Base-by-base conservation (phyloP, 2,888 invertebrate genomes). In the Drepana falcataria region DNA sequence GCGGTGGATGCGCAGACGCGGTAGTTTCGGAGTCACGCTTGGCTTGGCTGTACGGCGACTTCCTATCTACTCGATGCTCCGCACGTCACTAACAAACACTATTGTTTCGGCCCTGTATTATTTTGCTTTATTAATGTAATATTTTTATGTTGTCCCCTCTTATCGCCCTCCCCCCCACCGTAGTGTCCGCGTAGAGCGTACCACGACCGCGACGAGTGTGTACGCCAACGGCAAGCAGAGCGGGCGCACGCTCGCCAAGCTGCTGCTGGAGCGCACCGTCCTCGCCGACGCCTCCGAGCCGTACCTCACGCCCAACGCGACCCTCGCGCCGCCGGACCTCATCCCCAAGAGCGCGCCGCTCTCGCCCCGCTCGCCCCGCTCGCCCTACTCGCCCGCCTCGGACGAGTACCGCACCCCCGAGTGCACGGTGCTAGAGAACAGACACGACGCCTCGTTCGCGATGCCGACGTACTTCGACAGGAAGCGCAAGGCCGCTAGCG, bases 381-480 rank as follows among this genome's bases (percentile, higher is more conserved):
- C 33, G 34, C 40, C 7, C 40, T 44, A 55, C 53, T 83, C 88
- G 55, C 77, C 81, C 53, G 73, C 81, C 57, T 54, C 61, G 59
- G 80, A 77, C 35, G 82, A 80, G 61, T 87, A 84, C 74, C 52
- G 55, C 40, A 87, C 88, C 49, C 87, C 87, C 3, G 87, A 86
- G 60, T 57, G 71, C 64, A 75, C 79, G 47, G 59, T 77, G 52
- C 59, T 64, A n/a, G 54, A 64, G 57, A 57, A 66, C 61, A 69
- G 64, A 40, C 79, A 72, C 59, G 81, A 81, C 61, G 71, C 57
- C 64, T 76, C 83, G 35, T 87, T 87, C 78, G 81, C 87, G 48
- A 85, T 89, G 84, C 91, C 91, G 53, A 83, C 89, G 0, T 91
- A 91, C 77, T 91, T 91, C 79, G 91, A 91, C 69, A 79, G 77